Evolutionary conservation across 2,888 invertebrate genomes (phyloP).

Genomic region (Shargacucullia verbasci): DNA sequence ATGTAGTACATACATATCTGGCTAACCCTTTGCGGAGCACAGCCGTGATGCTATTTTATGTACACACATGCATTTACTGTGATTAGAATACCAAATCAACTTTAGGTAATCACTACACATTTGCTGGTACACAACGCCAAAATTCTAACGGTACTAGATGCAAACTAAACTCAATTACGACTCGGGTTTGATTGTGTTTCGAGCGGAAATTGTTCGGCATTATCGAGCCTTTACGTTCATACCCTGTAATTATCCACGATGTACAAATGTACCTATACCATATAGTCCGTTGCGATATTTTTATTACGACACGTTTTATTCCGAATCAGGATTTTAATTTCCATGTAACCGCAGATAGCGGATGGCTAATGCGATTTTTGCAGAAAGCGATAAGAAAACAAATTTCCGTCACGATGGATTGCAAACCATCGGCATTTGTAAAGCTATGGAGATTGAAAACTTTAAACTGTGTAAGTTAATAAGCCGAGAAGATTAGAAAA

Average conservation of each 20-base stretch:
- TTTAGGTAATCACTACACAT: slow-evolving; percentile 14
- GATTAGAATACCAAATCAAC: slow-evolving; percentile 24
- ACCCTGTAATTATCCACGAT: slow-evolving; percentile 17
- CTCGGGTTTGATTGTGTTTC: slow-evolving; percentile 40
- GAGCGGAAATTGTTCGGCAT: slow-evolving; percentile 38
- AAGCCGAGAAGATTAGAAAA: no score
- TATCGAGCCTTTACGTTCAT: slow-evolving; percentile 31
- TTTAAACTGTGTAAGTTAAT: no score
- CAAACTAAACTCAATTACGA: slow-evolving; percentile 42
- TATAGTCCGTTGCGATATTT: slow-evolving; percentile 29
- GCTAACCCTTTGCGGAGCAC: no score
- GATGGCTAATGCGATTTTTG: slow-evolving; percentile 63
- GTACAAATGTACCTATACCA: slow-evolving; percentile 14
- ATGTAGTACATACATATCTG: no score
- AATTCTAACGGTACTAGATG: slow-evolving; percentile 29
- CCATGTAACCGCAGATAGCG: slow-evolving; percentile 49
- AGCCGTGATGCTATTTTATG: no score
- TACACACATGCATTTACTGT: neutral
- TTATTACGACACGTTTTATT: slow-evolving; percentile 42
- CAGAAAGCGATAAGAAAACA: slow-evolving; percentile 67
- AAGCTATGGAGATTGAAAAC: slow-evolving; percentile 16
- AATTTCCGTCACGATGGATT: slow-evolving; percentile 68
- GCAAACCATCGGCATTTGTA: slow-evolving; percentile 52
- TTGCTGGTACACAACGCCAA: slow-evolving; percentile 17
- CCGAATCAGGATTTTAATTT: slow-evolving; percentile 56